phyloP scores from a whole-genome alignment of 2,888 invertebrate species.

The Leptinotarsa rubiginosa region DNA sequence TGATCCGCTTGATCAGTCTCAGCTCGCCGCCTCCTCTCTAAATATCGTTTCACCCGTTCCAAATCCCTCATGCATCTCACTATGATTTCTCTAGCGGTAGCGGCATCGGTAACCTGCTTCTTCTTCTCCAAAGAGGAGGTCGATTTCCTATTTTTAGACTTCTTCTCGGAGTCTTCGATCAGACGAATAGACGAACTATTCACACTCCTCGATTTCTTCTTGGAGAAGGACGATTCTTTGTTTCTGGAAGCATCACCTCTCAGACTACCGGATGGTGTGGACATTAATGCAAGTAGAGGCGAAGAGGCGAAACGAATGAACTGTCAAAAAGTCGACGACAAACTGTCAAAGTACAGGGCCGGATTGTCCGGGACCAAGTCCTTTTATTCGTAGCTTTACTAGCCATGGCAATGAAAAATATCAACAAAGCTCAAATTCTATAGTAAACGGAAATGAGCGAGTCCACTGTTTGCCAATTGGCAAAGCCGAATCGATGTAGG shows the following conservation, averaged over 20 bases:
- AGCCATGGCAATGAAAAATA: no score
- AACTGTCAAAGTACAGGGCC: neutral
- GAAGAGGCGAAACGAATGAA: neutral
- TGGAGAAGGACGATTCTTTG: neutral
- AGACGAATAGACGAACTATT: neutral
- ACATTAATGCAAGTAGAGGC: neutral
- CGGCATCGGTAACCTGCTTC: neutral
- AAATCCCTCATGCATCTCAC: conserved; percentile 12
- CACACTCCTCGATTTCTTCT: neutral
- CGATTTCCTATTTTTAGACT: conserved; percentile 4
- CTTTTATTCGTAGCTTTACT: no score
- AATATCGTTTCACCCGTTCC: neutral
- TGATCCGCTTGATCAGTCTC: neutral
- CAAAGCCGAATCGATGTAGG: no score
- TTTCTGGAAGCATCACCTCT: neutral
- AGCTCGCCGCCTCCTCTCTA: conserved; percentile 2
- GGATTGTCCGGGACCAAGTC: no score
- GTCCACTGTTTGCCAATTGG: no score
- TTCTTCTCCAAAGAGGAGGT: neutral
- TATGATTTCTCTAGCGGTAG: conserved; percentile 2
- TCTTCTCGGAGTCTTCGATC: neutral
- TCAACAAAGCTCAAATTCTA: no score
- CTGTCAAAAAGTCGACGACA: neutral
- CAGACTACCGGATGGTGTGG: neutral
- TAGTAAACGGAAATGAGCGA: no score